A percentile compares a stretch with the other conserved stretches of the same genome.
Conservation (phyloP, 2,888 invertebrate genomes). For the Fissipunctia ypsillon region DNA sequence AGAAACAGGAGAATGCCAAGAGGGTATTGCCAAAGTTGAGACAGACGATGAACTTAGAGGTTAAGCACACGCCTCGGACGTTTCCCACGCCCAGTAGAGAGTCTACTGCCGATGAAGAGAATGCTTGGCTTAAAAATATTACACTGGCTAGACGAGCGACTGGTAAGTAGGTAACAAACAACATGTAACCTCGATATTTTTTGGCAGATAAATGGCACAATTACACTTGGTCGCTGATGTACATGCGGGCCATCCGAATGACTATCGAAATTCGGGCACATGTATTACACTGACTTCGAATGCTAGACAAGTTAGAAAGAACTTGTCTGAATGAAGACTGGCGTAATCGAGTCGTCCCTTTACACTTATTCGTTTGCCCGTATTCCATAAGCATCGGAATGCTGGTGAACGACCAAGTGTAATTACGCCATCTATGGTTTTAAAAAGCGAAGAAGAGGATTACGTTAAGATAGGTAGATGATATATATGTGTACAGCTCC, state of each 20-base stretch:
- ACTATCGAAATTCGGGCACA: too few species aligned
- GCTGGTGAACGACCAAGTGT: too few species aligned
- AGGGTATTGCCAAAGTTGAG: constrained; percentile 90
- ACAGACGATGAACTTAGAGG: constrained; percentile 90
- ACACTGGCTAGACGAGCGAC: constrained; percentile 92
- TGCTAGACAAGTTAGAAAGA: too few species aligned
- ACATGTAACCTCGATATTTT: not conserved
- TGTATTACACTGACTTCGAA: too few species aligned
- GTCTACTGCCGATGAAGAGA: constrained; percentile 93
- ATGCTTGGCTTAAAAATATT: constrained; percentile 95
- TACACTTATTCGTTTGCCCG: too few species aligned
- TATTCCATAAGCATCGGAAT: too few species aligned
- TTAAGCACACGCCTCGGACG: constrained; percentile 93
- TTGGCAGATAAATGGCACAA: not conserved
- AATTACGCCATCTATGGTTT: not conserved
- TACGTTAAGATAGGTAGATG: not conserved
- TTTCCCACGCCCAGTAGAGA: constrained; percentile 96
- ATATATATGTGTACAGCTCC: not conserved
- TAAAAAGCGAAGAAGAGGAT: not conserved
- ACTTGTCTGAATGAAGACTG: too few species aligned
- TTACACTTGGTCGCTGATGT: too few species aligned
- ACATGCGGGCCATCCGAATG: too few species aligned
- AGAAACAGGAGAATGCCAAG: constrained; percentile 79
- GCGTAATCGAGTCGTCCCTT: too few species aligned
- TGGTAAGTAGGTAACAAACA: constrained; percentile 70